Evolutionary conservation across 2,113 vertebrate genomes (phyloP), one percentile per base, ranked within the genome.

Genomic region (Trochalopteron elliotii): DNA sequence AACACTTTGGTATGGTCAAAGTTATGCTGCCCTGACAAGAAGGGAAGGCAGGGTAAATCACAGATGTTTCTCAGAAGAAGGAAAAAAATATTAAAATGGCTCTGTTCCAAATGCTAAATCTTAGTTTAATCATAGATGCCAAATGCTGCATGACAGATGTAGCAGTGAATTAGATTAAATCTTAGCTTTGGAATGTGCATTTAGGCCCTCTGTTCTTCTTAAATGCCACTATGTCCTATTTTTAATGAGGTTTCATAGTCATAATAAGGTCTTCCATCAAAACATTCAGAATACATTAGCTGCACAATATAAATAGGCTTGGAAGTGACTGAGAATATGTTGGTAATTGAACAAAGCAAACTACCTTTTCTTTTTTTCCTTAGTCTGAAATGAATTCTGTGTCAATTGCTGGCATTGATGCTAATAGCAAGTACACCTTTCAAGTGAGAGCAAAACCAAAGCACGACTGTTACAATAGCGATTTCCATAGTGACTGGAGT

Each of bases 401-500:
- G 0, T 35, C 30, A 8, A 17, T 92, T 59, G 3, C 70, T 52
- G 37, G 31, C 1, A 4, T 93, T 59, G 83, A 95, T 37, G 63
- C 86, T 11, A 59, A 97, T 0, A 83, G 49, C 56, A 87, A 87
- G 19, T 93, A 97, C 40, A 30, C 19, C 31, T 79, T 97, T 76
- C 92, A 75, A 69, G 96, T 98, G 50, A 96, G 95, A 90, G 95
- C 94, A 24, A 89, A 25, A 15, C 67, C 78, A 28, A 86, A 84
- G 37, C 2, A 6, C 0, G 76, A n/a, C 6, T 91, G 87, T 20
- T 90, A 86, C 87, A 85, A 16, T 50, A 96, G 94, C 16, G 2
- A 82, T 7, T 12, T 90, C 15, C 83, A 15, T 7, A 97, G 97
- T n/a, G 96, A 97, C 19, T 98, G 97, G 97, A 98, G 97, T 22